Evolutionary conservation across 2,113 vertebrate genomes (phyloP).

Genomic region (Butorides virescens): DNA sequence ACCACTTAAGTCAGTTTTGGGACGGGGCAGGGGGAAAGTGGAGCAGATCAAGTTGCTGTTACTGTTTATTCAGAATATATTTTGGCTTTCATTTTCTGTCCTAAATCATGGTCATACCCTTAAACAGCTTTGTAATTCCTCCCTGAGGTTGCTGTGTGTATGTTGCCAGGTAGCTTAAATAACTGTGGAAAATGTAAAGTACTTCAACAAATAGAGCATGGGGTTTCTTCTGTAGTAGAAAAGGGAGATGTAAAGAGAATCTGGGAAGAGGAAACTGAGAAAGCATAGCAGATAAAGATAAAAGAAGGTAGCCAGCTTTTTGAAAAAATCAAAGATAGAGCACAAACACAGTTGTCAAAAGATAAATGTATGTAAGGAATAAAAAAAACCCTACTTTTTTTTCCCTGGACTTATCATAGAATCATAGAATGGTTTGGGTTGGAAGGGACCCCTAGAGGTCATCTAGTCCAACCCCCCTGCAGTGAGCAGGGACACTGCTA

Average conservation of each 20-base stretch:
- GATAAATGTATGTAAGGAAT: background rate
- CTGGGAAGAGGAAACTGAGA: background rate
- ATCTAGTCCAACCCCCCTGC: too few relatives aligned
- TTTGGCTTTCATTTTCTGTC: background rate
- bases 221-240: background rate
- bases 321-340: background rate
- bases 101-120: background rate
- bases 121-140: background rate
- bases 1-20: background rate
- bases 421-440: too few relatives aligned
- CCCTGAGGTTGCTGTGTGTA: background rate
- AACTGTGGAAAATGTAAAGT: background rate
- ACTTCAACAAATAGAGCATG: background rate
- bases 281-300: background rate
- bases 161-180: background rate
- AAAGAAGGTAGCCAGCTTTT: background rate
- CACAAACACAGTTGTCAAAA: background rate
- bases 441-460: too few relatives aligned
- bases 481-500: too few relatives aligned
- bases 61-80: background rate
- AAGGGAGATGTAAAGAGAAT: background rate
- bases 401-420: background rate
- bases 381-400: rapidly evolving
- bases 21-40: background rate
- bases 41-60: background rate